Evolutionary conservation across 2,888 invertebrate genomes (phyloP), one percentile per base, ranked within the genome.

Genomic region (Drosophila flavopinicola): DNA sequence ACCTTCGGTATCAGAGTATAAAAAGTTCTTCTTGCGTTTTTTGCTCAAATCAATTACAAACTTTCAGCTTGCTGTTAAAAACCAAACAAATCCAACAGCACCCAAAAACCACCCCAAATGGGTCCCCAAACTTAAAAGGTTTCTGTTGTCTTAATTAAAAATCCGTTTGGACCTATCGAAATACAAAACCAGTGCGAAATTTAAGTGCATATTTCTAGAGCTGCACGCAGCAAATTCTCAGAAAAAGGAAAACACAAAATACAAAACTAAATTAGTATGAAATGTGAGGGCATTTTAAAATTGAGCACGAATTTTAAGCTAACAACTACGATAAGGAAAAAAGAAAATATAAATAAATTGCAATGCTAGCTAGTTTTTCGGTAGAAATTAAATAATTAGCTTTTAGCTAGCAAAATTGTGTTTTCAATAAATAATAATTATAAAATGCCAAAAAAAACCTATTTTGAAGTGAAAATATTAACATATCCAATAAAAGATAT

Each of bases 21-120:
- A n/a, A n/a, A 77, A 82, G 52, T 82, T 77, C 9, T 42, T 49
- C 38, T 71, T 54, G 29, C 48, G 57, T 73, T 74, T 87, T 79
- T 85, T 79, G 63, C 45, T 66, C 63, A 68, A 88, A 88, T 84
- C 88, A 88, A 86, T 88, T 84, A 86, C 87, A 86, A 86, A 86
- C 72, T 85, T 87, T 68, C 57, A 60, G 83, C 54, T 64, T 64
- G 56, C 65, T 59, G 68, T 60, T 74, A 65, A 73, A 66, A 80
- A 69, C 49, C 52, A 71, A 68, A 75, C 57, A 85, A 78, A 53
- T 49, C 42, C 48, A 32, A 30, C 53, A 47, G 35, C 63, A 48
- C 13, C 33, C 48, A 48, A 13, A 37, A 59, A 27, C 45, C 13
- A 30, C 29, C 25, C 27, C 11, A 20, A 63, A 41, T 47, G 30